Conservation (phyloP, 2,113 vertebrate species). For the Oreochromis spilurus region DNA sequence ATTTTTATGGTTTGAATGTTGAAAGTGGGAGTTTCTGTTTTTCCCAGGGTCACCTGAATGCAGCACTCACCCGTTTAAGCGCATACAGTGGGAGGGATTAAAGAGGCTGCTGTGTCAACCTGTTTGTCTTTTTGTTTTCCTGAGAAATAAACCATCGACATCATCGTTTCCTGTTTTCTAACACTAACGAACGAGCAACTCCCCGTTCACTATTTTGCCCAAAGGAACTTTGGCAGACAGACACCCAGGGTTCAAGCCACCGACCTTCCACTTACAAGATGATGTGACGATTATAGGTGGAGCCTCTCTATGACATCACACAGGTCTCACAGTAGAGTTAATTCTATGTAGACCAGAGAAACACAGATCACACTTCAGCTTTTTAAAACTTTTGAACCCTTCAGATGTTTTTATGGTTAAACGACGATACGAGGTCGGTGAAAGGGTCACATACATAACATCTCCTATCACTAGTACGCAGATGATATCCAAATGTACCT, state of each 20-base stretch:
- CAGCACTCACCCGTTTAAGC: neutral
- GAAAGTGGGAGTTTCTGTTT: neutral
- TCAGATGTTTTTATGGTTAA: neutral
- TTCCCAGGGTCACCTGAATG: neutral
- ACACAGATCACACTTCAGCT: neutral
- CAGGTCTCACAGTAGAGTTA: neutral
- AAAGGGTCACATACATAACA: neutral
- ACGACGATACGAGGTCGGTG: neutral
- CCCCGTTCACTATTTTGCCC: neutral
- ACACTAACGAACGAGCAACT: neutral
- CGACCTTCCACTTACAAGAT: fast-evolving
- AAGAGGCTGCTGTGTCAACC: neutral
- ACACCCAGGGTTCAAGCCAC: neutral
- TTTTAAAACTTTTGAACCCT: neutral
- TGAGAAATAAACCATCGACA: neutral
- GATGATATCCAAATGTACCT: neutral
- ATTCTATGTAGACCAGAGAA: neutral
- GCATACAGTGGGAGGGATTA: neutral
- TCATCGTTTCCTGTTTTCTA: neutral
- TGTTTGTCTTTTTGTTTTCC: neutral
- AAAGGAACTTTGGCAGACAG: fast-evolving
- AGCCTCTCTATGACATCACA: neutral
- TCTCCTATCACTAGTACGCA: neutral
- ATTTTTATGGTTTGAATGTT: neutral
- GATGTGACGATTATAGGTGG: fast-evolving